phyloP scores from a whole-genome alignment of 1,140 invertebrate genomes.

The Drosophila asahinai region DNA sequence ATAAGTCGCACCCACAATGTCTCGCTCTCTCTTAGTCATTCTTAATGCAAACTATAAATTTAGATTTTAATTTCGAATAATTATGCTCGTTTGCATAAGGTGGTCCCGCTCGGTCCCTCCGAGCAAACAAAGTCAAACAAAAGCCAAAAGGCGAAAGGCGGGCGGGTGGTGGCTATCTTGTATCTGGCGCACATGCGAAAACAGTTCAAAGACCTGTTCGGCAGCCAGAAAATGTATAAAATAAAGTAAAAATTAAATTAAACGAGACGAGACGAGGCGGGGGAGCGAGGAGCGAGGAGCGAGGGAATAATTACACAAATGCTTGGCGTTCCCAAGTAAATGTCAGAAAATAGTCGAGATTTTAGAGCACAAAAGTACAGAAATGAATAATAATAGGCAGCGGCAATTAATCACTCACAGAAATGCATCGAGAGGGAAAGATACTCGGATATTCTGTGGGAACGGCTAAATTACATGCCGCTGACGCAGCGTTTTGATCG shows the following conservation, averaged over 20 bases:
- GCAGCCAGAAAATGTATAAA: constrained; percentile 48
- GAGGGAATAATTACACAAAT: constrained; percentile 59
- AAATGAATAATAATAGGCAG: constrained; percentile 60
- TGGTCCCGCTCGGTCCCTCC: constrained; percentile 18
- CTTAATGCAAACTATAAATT: constrained; percentile 77
- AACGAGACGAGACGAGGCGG: neutral
- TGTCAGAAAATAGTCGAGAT: constrained; percentile 48
- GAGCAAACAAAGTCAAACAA: constrained; percentile 53
- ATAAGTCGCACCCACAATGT: constrained; percentile 46
- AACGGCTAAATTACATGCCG: constrained; percentile 60
- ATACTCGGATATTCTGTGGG: constrained; percentile 44
- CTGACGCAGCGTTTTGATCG: constrained; percentile 60
- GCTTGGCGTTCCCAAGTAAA: constrained; percentile 44
- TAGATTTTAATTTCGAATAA: constrained; percentile 81
- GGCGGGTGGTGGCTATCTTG: constrained; percentile 32
- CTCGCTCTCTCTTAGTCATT: constrained; percentile 58
- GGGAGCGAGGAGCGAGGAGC: neutral
- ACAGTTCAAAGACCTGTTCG: constrained; percentile 79
- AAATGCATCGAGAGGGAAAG: constrained; percentile 38
- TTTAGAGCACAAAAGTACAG: constrained; percentile 25
- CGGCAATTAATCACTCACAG: constrained; percentile 52
- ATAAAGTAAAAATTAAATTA: constrained; percentile 26
- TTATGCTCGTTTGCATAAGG: constrained; percentile 74
- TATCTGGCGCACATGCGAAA: constrained; percentile 79
- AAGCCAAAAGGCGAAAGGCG: neutral